Evolutionary conservation across 2,797 vertebrate species (phyloP), one percentile per base, ranked within the genome.

Genomic region (Stomatorhinus walkeri): DNA sequence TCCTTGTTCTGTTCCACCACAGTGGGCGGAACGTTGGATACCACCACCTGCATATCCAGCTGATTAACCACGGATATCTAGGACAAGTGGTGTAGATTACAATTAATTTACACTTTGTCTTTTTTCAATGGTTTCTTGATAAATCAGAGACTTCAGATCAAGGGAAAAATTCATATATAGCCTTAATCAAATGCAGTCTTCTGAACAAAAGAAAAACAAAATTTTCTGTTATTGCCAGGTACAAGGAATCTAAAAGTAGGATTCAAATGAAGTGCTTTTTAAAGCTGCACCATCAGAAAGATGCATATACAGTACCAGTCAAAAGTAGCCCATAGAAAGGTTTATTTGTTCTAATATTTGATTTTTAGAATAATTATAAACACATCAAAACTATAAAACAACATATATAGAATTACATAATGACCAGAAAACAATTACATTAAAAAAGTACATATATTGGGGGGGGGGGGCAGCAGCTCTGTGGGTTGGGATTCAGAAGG

Each of bases 31-130:
- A 99, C 97, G 0, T 98, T 99, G 51, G 97, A 99, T 87, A 99
- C 98, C 3, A 99, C 97, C 92, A 99, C 98, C 92, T 99, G 98
- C 98, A 99, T 99, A 93, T 99, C 98, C 94, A 99, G 92, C 93
- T 98, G 98, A 94, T 99, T 99, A 92, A 99, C 98, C 54, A 99
- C 98, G 0, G 98, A 99, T 89, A 99, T 97, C 98, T 99, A 91
- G 40, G 91, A 52, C 92, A 90, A 8, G 91, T 87, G 91, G 89
- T 89, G 61, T 79, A 1, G 10, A 87, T 56, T 87, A 56, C 85
- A 56, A 36, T 56, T 56, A 56, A 32, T 87, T 51, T 51, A 84
- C 36, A 19, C n/a, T 48, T 6, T n/a, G 68, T 76, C 36, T 79
- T 79, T 43, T 19, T 79, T 43, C 40, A 43, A 49, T 49, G 43